A percentile compares a stretch with the other conserved stretches of the same genome.
Evolutionary conservation across 2,797 vertebrate genomes (phyloP).

Genomic region (Sarcoramphus papa): DNA sequence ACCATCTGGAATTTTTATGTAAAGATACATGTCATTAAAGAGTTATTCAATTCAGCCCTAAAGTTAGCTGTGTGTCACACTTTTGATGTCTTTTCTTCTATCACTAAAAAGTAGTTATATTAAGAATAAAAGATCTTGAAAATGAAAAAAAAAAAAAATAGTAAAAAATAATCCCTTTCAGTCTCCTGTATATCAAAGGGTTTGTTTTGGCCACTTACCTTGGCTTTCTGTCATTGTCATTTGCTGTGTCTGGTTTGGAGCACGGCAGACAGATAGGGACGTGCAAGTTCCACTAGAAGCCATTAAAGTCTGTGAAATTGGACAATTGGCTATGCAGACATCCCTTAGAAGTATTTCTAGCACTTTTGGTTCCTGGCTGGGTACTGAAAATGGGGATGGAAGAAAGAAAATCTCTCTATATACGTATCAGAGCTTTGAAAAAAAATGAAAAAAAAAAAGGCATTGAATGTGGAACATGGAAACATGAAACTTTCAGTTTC

Average conservation of each 20-base stretch:
- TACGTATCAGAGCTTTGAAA: neutral
- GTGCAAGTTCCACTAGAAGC: neutral
- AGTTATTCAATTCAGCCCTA: neutral
- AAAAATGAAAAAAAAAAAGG: no score
- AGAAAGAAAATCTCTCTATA: neutral
- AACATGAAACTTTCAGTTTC: neutral
- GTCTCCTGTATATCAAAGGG: neutral
- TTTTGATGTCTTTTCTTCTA: neutral
- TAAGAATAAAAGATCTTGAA: neutral
- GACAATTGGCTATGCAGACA: slow-evolving; percentile 30
- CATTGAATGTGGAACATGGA: neutral
- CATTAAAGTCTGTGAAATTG: slow-evolving; percentile 26
- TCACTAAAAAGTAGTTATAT: neutral
- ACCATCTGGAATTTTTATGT: neutral
- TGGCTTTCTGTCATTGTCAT: neutral
- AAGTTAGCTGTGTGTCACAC: neutral
- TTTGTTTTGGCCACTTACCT: slow-evolving; percentile 19
- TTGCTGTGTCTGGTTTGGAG: neutral
- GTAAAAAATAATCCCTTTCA: neutral
- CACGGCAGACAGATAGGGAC: neutral
- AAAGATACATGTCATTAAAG: neutral
- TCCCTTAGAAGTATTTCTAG: neutral
- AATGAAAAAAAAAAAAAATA: neutral
- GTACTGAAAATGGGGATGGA: neutral
- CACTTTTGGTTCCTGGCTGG: neutral